Evolutionary conservation across 2,888 invertebrate genomes (phyloP).

Genomic region (Hydraecia micacea): DNA sequence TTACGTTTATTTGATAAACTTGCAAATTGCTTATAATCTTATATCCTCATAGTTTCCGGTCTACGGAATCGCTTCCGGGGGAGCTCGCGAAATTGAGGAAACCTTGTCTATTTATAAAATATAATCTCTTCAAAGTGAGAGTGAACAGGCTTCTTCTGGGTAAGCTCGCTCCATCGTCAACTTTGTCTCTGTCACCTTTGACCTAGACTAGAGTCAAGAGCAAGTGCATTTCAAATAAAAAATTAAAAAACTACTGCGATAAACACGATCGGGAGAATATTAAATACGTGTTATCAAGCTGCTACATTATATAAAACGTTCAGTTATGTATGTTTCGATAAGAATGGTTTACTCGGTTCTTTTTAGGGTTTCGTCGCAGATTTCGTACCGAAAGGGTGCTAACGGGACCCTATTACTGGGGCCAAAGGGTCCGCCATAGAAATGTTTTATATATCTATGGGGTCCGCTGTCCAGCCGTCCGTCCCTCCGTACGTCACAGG

Average conservation of each 20-base stretch:
- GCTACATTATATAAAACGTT: constrained; percentile 4
- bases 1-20: constrained; percentile 60
- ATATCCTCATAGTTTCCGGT: constrained; percentile 66
- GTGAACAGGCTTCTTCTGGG: too few species aligned
- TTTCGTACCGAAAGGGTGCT: neutral
- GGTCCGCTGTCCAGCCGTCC: neutral
- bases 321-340: neutral
- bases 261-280: constrained; percentile 11
- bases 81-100: constrained; percentile 55
- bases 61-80: constrained; percentile 55
- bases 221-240: too few species aligned
- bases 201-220: too few species aligned
- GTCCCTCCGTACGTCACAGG: neutral
- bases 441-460: too few species aligned
- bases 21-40: constrained; percentile 69
- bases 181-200: too few species aligned
- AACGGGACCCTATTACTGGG: neutral
- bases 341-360: neutral
- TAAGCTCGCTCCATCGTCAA: too few species aligned
- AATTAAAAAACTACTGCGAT: constrained; percentile 3
- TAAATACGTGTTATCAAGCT: constrained; percentile 15
- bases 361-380: neutral
- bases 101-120: constrained; percentile 47
- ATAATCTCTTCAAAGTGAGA: too few species aligned
- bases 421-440: too few species aligned